Percentiles rank a stretch among this genome's conserved stretches.
Conservation (phyloP, 2,113 vertebrate genomes). For the Hipposideros armiger region DNA sequence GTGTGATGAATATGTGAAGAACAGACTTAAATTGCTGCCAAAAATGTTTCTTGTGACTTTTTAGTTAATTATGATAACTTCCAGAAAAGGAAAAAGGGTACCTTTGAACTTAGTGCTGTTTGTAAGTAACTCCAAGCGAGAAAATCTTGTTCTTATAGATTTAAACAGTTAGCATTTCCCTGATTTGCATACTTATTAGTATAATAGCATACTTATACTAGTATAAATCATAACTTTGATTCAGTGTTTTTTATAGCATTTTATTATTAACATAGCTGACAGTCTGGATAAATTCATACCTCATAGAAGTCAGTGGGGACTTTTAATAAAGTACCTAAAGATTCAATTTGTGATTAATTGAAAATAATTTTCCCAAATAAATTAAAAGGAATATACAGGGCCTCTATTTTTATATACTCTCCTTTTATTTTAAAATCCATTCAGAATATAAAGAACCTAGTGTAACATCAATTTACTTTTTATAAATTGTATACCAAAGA, state of each 20-base stretch:
- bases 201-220: no score
- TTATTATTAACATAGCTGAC: conserved; percentile 34
- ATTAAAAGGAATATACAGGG: not conserved
- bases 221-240: conserved; percentile 54
- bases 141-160: not conserved
- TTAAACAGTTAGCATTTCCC: conserved; percentile 9
- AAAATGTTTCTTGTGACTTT: conserved; percentile 67
- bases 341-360: conserved; percentile 20
- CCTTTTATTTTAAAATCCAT: conserved; percentile 32
- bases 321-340: conserved; percentile 31
- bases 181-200: conserved; percentile 58
- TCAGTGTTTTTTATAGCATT: conserved; percentile 27
- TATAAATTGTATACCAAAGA: conserved; percentile 17
- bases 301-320: not conserved
- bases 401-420: not conserved
- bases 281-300: conserved; percentile 50
- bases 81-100: conserved; percentile 9
- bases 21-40: conserved; percentile 60
- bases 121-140: conserved; percentile 43
- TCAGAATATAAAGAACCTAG: not conserved
- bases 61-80: conserved; percentile 74
- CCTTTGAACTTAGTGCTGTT: conserved; percentile 65
- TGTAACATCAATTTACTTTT: conserved; percentile 26
- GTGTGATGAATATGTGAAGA: conserved; percentile 72
- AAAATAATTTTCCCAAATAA: not conserved